Evolutionary conservation across 2,113 vertebrate species (phyloP).

Genomic region (Amphilophus citrinellus): DNA sequence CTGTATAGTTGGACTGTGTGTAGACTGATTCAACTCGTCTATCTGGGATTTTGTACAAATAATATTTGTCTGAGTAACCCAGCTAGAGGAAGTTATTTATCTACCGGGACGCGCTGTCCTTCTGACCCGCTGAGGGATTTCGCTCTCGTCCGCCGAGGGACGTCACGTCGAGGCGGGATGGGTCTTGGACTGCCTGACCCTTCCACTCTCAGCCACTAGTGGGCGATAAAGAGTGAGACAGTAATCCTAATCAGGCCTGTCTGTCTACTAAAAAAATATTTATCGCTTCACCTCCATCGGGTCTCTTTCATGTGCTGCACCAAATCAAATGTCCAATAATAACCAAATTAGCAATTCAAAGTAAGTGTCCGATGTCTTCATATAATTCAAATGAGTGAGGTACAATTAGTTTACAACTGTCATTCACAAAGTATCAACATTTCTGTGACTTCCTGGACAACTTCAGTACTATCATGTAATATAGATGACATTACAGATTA

Average conservation of each 20-base stretch:
- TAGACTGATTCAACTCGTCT: not conserved
- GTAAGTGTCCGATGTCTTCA: not conserved
- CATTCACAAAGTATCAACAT: not conserved
- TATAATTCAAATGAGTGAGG: not conserved
- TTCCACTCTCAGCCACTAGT: not conserved
- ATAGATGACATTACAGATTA: not conserved
- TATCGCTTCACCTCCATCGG: too few relatives aligned
- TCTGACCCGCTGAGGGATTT: not conserved
- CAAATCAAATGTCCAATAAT: too few relatives aligned
- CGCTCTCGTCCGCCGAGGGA: not conserved
- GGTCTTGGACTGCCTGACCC: not conserved
- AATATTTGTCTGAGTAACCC: not conserved
- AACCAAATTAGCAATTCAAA: too few relatives aligned
- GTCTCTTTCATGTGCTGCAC: too few relatives aligned
- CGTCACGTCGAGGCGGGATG: constrained; percentile 5
- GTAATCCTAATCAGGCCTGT: not conserved
- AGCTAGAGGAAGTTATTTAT: not conserved
- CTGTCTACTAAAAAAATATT: too few relatives aligned
- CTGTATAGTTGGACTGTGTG: not conserved
- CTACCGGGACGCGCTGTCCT: not conserved
- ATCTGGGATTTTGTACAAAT: not conserved
- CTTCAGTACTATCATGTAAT: not conserved
- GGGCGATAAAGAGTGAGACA: not conserved
- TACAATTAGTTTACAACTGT: not conserved
- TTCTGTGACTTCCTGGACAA: not conserved